phyloP scores from a whole-genome alignment of 2,113 vertebrate species.

The Gavia stellata region DNA sequence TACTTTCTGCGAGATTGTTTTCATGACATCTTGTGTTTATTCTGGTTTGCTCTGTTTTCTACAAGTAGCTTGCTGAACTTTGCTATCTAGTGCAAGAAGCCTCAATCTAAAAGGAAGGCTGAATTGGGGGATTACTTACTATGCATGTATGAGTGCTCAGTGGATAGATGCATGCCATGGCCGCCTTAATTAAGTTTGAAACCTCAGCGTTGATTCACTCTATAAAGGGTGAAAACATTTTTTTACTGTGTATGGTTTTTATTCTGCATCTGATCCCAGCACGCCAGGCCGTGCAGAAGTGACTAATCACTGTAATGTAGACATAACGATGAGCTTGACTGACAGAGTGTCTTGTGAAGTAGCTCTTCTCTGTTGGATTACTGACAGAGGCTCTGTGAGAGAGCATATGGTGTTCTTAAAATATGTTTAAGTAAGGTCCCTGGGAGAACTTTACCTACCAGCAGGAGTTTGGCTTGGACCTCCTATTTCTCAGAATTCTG shows the following conservation, averaged over 20 bases:
- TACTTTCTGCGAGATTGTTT: not conserved
- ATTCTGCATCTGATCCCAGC: not conserved
- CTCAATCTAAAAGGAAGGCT: not conserved
- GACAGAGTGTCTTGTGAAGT: not conserved
- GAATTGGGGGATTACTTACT: not conserved
- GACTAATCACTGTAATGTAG: not conserved
- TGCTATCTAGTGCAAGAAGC: not conserved
- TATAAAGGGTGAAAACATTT: not conserved
- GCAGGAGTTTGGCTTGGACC: conserved; percentile 16
- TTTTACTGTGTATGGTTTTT: not conserved
- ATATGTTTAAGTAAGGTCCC: conserved; percentile 8
- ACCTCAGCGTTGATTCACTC: not conserved
- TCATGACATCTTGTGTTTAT: not conserved
- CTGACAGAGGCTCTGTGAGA: not conserved
- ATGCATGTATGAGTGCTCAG: not conserved
- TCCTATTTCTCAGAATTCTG: not conserved
- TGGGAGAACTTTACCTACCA: conserved; percentile 31
- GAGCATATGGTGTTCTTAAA: conserved; percentile 55
- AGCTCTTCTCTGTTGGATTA: not conserved
- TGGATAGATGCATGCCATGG: not conserved
- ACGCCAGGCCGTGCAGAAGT: not conserved
- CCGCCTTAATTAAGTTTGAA: not conserved
- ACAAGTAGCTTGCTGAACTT: not conserved
- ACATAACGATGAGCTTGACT: not conserved
- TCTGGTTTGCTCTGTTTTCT: not conserved